Conservation (phyloP, 2,113 vertebrate genomes). For the Cromileptes altivelis region DNA sequence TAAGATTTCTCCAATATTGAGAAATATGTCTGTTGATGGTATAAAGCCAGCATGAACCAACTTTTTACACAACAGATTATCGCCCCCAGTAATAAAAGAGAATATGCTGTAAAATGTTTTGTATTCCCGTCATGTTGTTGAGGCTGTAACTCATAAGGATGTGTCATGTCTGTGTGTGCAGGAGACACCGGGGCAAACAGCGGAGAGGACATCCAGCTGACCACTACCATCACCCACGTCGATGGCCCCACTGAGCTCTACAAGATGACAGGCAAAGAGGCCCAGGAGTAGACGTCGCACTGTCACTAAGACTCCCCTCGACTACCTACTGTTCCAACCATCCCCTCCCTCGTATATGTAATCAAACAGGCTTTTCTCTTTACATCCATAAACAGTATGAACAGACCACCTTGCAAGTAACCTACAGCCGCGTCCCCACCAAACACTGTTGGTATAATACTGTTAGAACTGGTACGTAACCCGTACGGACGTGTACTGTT, state of each 20-base stretch:
- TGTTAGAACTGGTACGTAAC: too few relatives aligned
- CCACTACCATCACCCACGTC: constrained; percentile 95
- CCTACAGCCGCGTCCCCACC: neutral
- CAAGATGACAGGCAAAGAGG: constrained; percentile 93
- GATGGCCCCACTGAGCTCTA: constrained; percentile 95
- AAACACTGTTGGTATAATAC: too few relatives aligned
- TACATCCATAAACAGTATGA: neutral
- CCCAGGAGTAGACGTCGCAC: constrained; percentile 88
- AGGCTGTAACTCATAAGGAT: neutral
- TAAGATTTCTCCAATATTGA: too few relatives aligned
- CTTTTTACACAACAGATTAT: neutral
- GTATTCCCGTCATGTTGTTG: neutral
- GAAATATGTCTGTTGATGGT: too few relatives aligned
- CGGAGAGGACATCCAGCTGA: constrained; percentile 94
- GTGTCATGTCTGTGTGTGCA: constrained; percentile 22
- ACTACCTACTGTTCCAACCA: constrained; percentile 44
- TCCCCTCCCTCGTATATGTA: constrained; percentile 26
- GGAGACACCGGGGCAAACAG: constrained; percentile 86
- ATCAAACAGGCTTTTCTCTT: constrained; percentile 26
- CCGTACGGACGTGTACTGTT: too few relatives aligned
- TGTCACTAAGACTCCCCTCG: constrained; percentile 7
- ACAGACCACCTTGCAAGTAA: constrained; percentile 43
- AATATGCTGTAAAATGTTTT: neutral
- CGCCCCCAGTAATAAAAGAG: neutral
- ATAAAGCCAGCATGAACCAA: neutral